Base-by-base conservation (phyloP, 2,888 invertebrate genomes). In the Sinelater perroti region DNA sequence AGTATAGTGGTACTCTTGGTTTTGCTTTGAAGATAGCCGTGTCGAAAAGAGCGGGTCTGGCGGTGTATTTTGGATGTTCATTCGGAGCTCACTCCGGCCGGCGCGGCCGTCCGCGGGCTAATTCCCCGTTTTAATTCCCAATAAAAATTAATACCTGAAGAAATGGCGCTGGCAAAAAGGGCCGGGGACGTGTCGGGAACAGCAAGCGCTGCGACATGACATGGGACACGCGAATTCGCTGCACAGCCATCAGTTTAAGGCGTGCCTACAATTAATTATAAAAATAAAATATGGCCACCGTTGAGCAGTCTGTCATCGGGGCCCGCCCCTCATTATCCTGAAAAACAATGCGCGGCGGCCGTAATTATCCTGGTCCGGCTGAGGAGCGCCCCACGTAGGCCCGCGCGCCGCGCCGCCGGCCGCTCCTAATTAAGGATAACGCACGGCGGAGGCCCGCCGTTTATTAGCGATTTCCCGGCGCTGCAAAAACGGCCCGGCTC, bases 201-300 rank as follows among this genome's bases (percentile, higher is more conserved):
- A 44, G 18, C 28, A 17, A 30, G 44, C 44, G 28, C 18, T 18
- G 18, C 30, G 7, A 44, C 18, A 44, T 30, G 44, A 44, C 17
- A 26, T 14, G 21, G 50, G 26, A 59, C 44, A 55, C 45, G 59
- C 28, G 46, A 50, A 60, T 42, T 38, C 49, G 26, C 35, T 53
- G 42, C 44, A 35, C 56, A 52, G 56, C 60, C 60, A 60, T 60
- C 60, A 63, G 44, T 35, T 36, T 53, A 50, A 67, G 66, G 65
- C 66, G 67, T 66, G 58, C 62, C 67, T 58, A 45, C 59, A 60
- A 64, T 67, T 68, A 68, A 68, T 68, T 68, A 65, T 63, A 56
- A 63, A 67, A 67, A 67, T 67, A 64, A 67, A 65, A 67, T 68
- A 68, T 64, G 63, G 68, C 67, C 62, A 64, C 66, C 64, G 59